Evolutionary conservation across 2,113 vertebrate genomes (phyloP).

Genomic region (Lepisosteus osseus): DNA sequence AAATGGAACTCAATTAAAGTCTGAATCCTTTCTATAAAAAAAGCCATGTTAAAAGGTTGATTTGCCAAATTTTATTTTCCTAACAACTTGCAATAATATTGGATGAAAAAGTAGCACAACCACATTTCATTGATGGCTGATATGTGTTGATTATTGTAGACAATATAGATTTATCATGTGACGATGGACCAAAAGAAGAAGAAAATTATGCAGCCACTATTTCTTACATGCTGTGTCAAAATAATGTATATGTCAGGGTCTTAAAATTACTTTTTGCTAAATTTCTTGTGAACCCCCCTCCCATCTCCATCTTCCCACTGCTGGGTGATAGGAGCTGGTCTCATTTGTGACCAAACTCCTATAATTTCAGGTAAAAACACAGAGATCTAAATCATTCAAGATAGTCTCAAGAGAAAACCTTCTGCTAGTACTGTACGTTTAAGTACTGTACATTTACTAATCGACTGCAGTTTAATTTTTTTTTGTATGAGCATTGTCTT

Average conservation of each 20-base stretch:
- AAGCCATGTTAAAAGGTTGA: constrained; percentile 87
- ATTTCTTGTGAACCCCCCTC: constrained; percentile 67
- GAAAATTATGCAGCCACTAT: constrained; percentile 46
- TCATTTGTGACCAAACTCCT: constrained; percentile 65
- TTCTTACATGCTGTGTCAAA: constrained; percentile 37
- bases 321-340: constrained; percentile 65
- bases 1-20: constrained; percentile 91
- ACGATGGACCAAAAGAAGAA: constrained; percentile 52
- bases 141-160: constrained; percentile 26
- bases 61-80: constrained; percentile 94
- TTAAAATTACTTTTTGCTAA: constrained; percentile 38
- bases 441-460: constrained; percentile 38
- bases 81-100: constrained; percentile 52
- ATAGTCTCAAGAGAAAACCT: constrained; percentile 38
- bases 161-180: constrained; percentile 31
- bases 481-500: constrained; percentile 44
- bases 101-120: constrained; percentile 36
- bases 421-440: constrained; percentile 34
- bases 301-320: constrained; percentile 60
- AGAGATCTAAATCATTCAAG: constrained; percentile 26
- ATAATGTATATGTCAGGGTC: constrained; percentile 24
- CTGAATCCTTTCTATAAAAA: constrained; percentile 62
- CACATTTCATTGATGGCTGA: constrained; percentile 33
- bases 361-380: constrained; percentile 19
- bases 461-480: constrained; percentile 43